Base-by-base conservation (phyloP, 2,113 vertebrate genomes). In the Regulus satrapa region DNA sequence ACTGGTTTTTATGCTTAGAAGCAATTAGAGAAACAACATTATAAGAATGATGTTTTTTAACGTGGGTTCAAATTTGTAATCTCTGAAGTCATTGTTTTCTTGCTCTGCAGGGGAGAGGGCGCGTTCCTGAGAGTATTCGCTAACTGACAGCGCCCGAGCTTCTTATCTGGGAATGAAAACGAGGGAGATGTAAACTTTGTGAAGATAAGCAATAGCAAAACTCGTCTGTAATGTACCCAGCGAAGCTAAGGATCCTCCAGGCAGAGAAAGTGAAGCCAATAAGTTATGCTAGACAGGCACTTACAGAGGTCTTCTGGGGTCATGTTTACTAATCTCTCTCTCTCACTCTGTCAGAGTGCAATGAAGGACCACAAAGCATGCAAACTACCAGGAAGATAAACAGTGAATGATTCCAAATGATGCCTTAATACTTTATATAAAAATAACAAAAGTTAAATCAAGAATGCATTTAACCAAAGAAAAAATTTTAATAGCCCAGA, bases 281-380 rank as follows among this genome's bases (percentile, higher is more conserved):
- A 89, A 97, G 88, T 96, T 97, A 97, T 95, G 96, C 92, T 81
- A 96, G 93, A 94, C 95, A 96, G 88, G 92, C 96, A 95, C 91
- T 97, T 96, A 93, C 67, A 93, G 85, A 88, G 97, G 97, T 95
- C 96, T 95, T 95, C 78, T 92, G 59, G 86, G 96, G 97, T 97
- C 97, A 91, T 93, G 89, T 97, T 97, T 95, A 95, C 97, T 97
- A 96, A 97, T 97, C 96, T 97, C 69, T 66, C 94, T 95, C 84
- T 48, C 82, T 95, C 41, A 18, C 76, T 96, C 90, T 95, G 94
- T 91, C 94, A 93, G 92, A 69, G 46, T 41, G 92, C 79, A 90
- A 88, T 69, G 91, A 91, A 92, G 85, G 76, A 93, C 71, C 64
- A 93, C 88, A 87, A 94, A 93, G 88, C 95, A 87, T 73, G 78